Base-by-base conservation (phyloP, 2,888 invertebrate species). In the Agrochola litura region DNA sequence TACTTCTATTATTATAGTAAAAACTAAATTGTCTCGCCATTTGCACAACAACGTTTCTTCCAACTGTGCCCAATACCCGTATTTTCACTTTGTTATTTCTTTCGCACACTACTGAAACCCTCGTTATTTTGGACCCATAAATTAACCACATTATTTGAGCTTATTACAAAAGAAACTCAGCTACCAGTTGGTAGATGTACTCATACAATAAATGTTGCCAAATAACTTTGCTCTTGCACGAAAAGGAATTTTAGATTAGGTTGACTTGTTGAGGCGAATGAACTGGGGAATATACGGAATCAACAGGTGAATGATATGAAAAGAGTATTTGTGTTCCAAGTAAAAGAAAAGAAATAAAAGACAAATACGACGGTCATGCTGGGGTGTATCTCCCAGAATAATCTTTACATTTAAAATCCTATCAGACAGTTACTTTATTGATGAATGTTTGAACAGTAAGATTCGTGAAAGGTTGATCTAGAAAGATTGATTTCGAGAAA, bases 21-120 rank as follows among this genome's bases (percentile, higher is more conserved):
- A 68, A 76, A 30, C 63, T 60, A 85, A 68, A 82, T 56, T 52
- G 52, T 64, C 41, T 8, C 54, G 22, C 63, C 46, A 60, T 65
- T 37, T 41, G 22, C 22, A 65, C 49, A 71, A 79, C 67, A 86
- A 77, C 54, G 22, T 66, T 77, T 56, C 37, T 63, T 66, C 63
- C 76, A 74, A 75, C 70, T 70, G 81, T 66, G 56, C n/a, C 49
- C 52, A 60, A 71, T 64, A 60, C 19, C 67, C 52, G 56, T 88
- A 86, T 79, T 65, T 81, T 74, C 61, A 43, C 68, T 76, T 79
- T 86, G 22, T 86, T 88, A 86, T 86, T 81, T 74, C 78, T 76
- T 71, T 73, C 49, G 54, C 66, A 76, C 70, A 64, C 56, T 56
- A 41, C 68, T 58, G 74, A 60, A 67, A 71, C 79, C 72, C 76